Evolutionary conservation across 1,140 invertebrate genomes (phyloP), one percentile per base, ranked within the genome.

Genomic region (Sminthurinus signatus): DNA sequence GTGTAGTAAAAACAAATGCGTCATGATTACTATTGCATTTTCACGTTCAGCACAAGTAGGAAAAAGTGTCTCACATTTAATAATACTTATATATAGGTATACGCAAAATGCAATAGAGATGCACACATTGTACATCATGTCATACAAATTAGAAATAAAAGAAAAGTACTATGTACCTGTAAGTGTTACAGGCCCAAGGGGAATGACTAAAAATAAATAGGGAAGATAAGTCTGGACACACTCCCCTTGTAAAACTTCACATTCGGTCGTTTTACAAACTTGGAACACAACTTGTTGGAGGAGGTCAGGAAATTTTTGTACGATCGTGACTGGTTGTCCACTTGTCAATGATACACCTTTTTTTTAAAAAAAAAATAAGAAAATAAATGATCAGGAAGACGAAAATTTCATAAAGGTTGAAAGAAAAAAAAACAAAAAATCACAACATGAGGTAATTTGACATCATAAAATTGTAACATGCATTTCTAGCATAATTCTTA

Each of bases 241-340:
- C 74, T 89, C 85, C 17, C 91, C 91, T 44, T 89, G 83, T 3
- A 94, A 84, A 5, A 93, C 81, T 60, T 91, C 90, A 76, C 91
- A 94, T 78, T 91, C 88, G 58, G 84, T 88, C 14, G 87, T 87
- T 75, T 86, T 84, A 84, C 86, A 88, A 62, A 91, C 88, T 79
- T 93, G 90, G 73, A 91, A 94, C 50, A 94, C 89, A 50, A 93
- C 90, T 80, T 94, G 91, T 75, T 94, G 91, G 32, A 94, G 76
- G n/a, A 94, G 80, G 79, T 93, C 90, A 2, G 91, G 91, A 74
- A 94, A 94, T 76, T 93, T 94, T 78, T 94, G 91, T 25, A 93
- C 91, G 69, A 94, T 94, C 31, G 91, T 93, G 56, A 93, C 90
- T 1, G 90, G 89, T 27, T 93, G 88, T 14, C 91, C 91, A 23